These are phyloP conservation scores for Silurus meridionalis DNA, from an alignment of 2,113 vertebrate genomes.

Conservation along the genomic window DNA sequence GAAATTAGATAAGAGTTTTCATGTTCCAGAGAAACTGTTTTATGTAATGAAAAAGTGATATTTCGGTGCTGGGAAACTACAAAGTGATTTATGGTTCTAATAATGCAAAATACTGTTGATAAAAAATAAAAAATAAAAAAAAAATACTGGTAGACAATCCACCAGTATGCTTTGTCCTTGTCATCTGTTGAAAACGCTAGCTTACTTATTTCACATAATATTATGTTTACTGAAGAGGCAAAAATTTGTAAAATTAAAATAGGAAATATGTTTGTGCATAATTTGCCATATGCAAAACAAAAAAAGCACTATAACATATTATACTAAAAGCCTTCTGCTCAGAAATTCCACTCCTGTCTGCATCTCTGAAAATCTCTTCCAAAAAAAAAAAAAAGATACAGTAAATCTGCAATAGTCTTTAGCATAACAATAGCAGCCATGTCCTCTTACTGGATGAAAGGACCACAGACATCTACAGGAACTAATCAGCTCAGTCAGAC, in stretches of 20 bases:
- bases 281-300: neutral
- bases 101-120: neutral
- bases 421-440: constrained; percentile 49
- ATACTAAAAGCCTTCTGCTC: constrained; percentile 9
- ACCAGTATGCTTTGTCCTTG: constrained; percentile 8
- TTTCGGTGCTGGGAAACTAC: neutral
- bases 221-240: neutral
- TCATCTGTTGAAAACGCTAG: constrained; percentile 5
- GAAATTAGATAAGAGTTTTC: constrained; percentile 12
- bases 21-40: neutral
- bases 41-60: constrained; percentile 20
- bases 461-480: constrained; percentile 31
- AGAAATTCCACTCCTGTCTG: constrained; percentile 27
- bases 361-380: constrained; percentile 27
- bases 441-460: constrained; percentile 32
- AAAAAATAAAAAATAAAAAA: neutral
- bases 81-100: constrained; percentile 16
- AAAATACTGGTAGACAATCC: constrained; percentile 9
- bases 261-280: constrained; percentile 6
- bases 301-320: neutral
- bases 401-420: constrained; percentile 47
- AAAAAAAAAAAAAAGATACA: neutral
- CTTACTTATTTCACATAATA: constrained; percentile 4
- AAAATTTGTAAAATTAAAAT: neutral
- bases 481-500: constrained; percentile 46